A percentile compares a stretch with the other conserved stretches of the same genome.
Conservation (phyloP, 2,797 vertebrate species). For the Alcedo quadribrachys region DNA sequence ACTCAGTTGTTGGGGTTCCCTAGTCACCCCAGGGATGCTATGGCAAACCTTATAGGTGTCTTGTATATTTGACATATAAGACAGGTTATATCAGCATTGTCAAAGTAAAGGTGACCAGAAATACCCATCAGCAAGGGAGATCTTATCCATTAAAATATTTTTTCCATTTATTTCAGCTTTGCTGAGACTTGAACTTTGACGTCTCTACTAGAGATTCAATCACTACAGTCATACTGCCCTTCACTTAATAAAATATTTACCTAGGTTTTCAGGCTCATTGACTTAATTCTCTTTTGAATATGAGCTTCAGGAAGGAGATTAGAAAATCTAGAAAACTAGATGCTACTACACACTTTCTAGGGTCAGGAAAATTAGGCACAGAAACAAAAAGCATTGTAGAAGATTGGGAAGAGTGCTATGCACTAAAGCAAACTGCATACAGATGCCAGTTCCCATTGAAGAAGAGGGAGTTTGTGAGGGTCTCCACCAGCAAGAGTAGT, state of each 20-base stretch:
- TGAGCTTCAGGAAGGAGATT: background rate
- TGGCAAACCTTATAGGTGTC: background rate
- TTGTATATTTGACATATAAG: background rate
- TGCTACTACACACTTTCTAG: background rate
- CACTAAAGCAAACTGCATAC: background rate
- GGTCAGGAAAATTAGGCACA: background rate
- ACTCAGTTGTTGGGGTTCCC: background rate
- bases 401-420: background rate
- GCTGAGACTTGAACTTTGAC: background rate
- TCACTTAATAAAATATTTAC: background rate
- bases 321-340: background rate
- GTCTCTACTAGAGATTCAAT: background rate
- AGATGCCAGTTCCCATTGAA: background rate
- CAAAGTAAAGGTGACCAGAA: background rate
- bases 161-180: background rate
- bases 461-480: background rate
- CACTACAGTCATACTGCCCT: background rate
- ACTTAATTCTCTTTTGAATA: background rate
- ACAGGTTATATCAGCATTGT: background rate
- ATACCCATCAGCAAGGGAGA: background rate
- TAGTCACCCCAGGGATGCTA: background rate
- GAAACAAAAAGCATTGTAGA: background rate
- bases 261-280: background rate
- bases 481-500: background rate
- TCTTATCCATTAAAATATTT: background rate